Evolutionary conservation across 2,888 invertebrate species (phyloP).

Genomic region (Capitulum mitella): DNA sequence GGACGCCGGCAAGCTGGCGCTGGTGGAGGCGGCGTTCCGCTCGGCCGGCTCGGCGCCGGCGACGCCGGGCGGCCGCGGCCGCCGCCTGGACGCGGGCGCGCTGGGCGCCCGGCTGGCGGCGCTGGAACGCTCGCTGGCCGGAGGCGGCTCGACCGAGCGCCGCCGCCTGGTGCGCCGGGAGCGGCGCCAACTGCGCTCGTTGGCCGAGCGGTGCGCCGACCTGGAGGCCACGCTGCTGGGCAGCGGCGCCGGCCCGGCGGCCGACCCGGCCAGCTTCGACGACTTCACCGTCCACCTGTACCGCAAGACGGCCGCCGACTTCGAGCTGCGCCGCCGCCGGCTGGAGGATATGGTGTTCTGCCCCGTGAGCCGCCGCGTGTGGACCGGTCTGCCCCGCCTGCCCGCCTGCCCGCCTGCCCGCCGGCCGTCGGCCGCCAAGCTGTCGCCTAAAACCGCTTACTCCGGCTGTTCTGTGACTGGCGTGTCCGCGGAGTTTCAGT

Average conservation of each 20-base stretch:
- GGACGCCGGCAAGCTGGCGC: background rate
- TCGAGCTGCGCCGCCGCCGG: slow-evolving; percentile 47
- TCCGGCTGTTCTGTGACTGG: too few relatives aligned
- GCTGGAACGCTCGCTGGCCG: background rate
- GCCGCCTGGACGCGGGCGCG: background rate
- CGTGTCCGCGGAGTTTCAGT: too few relatives aligned
- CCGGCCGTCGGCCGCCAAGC: too few relatives aligned
- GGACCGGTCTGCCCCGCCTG: too few relatives aligned
- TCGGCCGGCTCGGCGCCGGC: background rate
- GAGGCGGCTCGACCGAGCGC: background rate
- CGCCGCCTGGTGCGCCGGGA: background rate
- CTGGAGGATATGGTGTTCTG: background rate
- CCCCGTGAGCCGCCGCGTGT: background rate
- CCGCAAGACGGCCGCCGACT: slow-evolving; percentile 73
- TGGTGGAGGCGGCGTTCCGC: slow-evolving; percentile 3
- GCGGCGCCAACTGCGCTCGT: background rate
- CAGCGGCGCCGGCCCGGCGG: background rate
- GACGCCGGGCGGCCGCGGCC: background rate
- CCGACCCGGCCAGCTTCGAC: background rate
- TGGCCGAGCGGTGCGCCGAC: background rate
- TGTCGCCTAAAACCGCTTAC: background rate
- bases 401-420: too few relatives aligned
- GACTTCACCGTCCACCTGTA: slow-evolving; percentile 62
- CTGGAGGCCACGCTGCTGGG: background rate
- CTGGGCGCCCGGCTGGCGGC: background rate